These are phyloP conservation scores for Cichlasoma orientale DNA, from an alignment of 2,797 vertebrate species.

Conservation along the genomic window DNA sequence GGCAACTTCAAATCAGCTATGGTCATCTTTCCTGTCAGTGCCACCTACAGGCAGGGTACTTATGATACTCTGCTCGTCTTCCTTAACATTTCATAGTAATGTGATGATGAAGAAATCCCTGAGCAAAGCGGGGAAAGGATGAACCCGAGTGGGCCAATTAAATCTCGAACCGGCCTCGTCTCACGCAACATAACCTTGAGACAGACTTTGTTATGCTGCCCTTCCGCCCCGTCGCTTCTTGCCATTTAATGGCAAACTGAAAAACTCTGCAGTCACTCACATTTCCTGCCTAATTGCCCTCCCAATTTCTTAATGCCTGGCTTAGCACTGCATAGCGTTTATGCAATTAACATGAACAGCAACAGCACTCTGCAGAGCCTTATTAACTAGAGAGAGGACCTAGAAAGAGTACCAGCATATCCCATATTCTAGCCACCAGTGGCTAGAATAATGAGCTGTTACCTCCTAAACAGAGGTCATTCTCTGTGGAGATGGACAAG, in stretches of 20 bases:
- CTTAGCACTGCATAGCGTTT: slow-evolving; percentile 30
- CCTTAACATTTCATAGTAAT: slow-evolving; percentile 16
- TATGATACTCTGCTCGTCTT: not conserved
- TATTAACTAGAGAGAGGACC: slow-evolving; percentile 47
- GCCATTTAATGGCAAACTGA: slow-evolving; percentile 26
- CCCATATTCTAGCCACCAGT: not conserved
- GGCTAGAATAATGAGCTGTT: slow-evolving; percentile 56
- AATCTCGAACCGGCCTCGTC: slow-evolving; percentile 50
- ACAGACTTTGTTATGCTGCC: slow-evolving; percentile 27
- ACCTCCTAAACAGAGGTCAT: slow-evolving; percentile 33
- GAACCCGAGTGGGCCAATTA: slow-evolving; percentile 45
- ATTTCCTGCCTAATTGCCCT: slow-evolving; percentile 56
- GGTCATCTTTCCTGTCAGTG: not conserved
- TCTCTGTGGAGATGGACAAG: slow-evolving; percentile 4
- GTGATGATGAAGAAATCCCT: slow-evolving; percentile 35
- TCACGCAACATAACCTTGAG: slow-evolving; percentile 53
- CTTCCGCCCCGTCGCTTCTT: not conserved
- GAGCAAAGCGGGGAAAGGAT: slow-evolving; percentile 22
- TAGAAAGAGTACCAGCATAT: slow-evolving; percentile 31
- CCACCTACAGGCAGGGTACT: not conserved
- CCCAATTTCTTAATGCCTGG: slow-evolving; percentile 38
- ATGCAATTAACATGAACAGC: slow-evolving; percentile 43
- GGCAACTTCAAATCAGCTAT: not conserved
- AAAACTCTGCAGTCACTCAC: slow-evolving; percentile 42
- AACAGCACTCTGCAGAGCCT: slow-evolving; percentile 21